Evolutionary conservation across 35 echinoderm and acorn worm genomes (phyloP).

Genomic region (Apostichopus parvimensis): DNA sequence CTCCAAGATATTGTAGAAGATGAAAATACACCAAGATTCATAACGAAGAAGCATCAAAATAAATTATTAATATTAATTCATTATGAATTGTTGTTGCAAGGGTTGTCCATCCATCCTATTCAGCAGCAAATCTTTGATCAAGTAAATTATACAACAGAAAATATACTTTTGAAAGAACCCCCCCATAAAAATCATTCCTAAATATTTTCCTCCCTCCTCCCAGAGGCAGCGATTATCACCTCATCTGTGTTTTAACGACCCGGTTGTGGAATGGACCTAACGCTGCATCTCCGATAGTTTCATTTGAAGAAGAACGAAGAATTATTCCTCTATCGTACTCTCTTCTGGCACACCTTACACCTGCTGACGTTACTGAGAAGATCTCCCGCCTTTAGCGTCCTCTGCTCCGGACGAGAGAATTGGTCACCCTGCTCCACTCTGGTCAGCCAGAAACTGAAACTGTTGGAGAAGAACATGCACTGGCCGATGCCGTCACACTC

Average conservation of each 20-base stretch:
- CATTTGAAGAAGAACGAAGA: background rate
- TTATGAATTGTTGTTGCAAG: too few relatives aligned
- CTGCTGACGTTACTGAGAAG: constrained; percentile 72
- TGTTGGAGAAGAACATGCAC: constrained; percentile 92
- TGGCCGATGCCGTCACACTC: constrained; percentile 93
- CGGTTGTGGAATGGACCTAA: background rate
- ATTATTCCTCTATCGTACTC: background rate
- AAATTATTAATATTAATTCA: too few relatives aligned
- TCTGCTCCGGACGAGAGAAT: constrained; percentile 56
- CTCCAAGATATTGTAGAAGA: too few relatives aligned
- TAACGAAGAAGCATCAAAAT: too few relatives aligned
- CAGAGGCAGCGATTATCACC: background rate
- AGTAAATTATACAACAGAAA: too few relatives aligned
- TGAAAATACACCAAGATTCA: too few relatives aligned
- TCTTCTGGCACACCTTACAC: constrained; percentile 89
- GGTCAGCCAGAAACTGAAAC: constrained; percentile 95
- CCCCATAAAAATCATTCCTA: background rate
- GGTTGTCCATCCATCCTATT: too few relatives aligned
- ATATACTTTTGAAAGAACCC: background rate
- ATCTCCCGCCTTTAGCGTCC: constrained; percentile 76
- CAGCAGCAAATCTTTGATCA: too few relatives aligned
- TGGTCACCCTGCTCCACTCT: constrained; percentile 53
- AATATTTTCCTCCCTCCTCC: background rate
- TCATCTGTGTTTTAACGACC: background rate
- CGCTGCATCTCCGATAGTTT: background rate